Evolutionary conservation across 2,888 invertebrate species (phyloP).

Genomic region (Aelia acuminata): DNA sequence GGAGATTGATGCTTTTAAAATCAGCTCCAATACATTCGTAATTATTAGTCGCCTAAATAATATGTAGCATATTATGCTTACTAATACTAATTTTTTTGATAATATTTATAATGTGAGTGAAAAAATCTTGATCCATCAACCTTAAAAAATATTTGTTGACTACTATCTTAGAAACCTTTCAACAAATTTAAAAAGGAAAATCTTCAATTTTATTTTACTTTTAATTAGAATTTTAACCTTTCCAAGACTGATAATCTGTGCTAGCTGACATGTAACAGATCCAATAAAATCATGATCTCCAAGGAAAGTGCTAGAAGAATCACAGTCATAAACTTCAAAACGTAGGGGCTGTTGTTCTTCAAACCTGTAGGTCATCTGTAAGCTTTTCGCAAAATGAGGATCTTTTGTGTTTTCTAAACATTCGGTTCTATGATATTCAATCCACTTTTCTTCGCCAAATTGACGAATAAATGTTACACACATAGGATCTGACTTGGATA

Average conservation of each 20-base stretch:
- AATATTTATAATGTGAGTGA: no score
- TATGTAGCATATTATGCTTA: no score
- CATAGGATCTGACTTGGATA: slow-evolving; percentile 74
- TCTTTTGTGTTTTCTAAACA: slow-evolving; percentile 70
- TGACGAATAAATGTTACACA: slow-evolving; percentile 70
- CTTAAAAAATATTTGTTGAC: no score
- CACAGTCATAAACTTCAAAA: slow-evolving; percentile 71
- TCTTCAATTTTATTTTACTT: neutral
- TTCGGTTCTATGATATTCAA: slow-evolving; percentile 71
- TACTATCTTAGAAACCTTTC: no score
- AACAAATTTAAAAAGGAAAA: neutral
- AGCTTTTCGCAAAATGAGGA: slow-evolving; percentile 73
- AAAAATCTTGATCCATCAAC: no score
- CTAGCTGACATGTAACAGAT: slow-evolving; percentile 72
- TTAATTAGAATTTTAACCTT: slow-evolving; percentile 62
- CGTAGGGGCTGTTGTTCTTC: slow-evolving; percentile 73
- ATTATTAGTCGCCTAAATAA: no score
- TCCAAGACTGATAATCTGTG: slow-evolving; percentile 69
- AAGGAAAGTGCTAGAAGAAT: slow-evolving; percentile 68
- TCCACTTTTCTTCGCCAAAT: slow-evolving; percentile 69
- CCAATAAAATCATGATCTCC: slow-evolving; percentile 72
- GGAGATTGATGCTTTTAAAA: no score
- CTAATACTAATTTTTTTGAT: no score
- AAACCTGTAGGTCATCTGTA: slow-evolving; percentile 73
- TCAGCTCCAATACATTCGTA: no score